These are phyloP conservation scores for Acropora tenuis DNA, from an alignment of 64 coral and sea anemone genomes.

Conservation along the genomic window DNA sequence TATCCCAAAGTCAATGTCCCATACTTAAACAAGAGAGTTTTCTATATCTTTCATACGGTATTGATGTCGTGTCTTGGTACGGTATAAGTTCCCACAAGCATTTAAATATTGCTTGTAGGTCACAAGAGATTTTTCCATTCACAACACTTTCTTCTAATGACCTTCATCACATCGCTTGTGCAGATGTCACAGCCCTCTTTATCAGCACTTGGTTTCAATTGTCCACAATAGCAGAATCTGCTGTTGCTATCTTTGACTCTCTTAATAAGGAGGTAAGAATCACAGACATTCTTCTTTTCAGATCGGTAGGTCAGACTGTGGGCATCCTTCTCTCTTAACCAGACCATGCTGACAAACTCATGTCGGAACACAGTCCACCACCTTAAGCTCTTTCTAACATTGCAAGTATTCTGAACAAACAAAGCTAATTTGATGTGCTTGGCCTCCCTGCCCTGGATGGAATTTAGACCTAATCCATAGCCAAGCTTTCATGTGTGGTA, in stretches of 20 bases:
- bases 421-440: constrained; percentile 38
- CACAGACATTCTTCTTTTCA: constrained; percentile 10
- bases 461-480: constrained; percentile 37
- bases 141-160: not conserved
- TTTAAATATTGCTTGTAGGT: not conserved
- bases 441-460: constrained; percentile 39
- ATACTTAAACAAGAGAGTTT: too few relatives aligned
- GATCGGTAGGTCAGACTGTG: not conserved
- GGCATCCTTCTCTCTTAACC: constrained; percentile 27
- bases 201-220: not conserved
- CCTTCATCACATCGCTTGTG: not conserved
- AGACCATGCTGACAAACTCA: constrained; percentile 37
- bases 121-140: not conserved
- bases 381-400: constrained; percentile 4
- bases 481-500: not conserved
- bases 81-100: too few relatives aligned
- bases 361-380: constrained; percentile 67
- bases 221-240: constrained; percentile 21
- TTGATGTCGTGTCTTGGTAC: too few relatives aligned
- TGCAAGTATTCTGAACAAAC: constrained; percentile 34
- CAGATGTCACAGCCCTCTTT: not conserved
- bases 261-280: constrained; percentile 34
- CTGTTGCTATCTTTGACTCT: not conserved
- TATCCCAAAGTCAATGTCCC: too few relatives aligned
- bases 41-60: too few relatives aligned